Conservation (phyloP, 1,140 invertebrate genomes). For the Oedothorax gibbosus region DNA sequence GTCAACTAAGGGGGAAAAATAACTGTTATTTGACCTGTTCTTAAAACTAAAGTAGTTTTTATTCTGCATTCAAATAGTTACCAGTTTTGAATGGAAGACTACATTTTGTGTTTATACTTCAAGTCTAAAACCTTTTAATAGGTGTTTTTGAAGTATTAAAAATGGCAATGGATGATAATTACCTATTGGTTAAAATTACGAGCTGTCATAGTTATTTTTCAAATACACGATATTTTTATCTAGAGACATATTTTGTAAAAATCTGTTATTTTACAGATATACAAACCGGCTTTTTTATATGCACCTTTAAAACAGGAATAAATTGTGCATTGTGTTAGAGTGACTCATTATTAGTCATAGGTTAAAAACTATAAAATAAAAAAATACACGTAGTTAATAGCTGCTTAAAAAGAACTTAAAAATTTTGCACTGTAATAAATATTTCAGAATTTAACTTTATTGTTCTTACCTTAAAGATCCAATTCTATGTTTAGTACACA, state of each 20-base stretch:
- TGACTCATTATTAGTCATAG: background rate
- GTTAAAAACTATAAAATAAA: background rate
- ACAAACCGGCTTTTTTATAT: background rate
- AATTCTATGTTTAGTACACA: slow-evolving; percentile 52
- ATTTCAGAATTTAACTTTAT: slow-evolving; percentile 6
- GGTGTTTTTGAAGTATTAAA: too few relatives aligned
- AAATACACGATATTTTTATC: too few relatives aligned
- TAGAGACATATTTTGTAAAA: background rate
- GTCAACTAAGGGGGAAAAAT: background rate
- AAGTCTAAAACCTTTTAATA: too few relatives aligned
- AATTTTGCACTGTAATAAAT: background rate
- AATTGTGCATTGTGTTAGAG: background rate
- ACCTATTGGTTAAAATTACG: too few relatives aligned
- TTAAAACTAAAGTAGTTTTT: too few relatives aligned
- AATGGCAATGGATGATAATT: too few relatives aligned
- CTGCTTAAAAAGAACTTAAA: background rate
- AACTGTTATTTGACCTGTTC: too few relatives aligned
- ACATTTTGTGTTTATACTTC: too few relatives aligned
- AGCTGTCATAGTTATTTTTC: too few relatives aligned
- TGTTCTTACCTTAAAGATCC: slow-evolving; percentile 32
- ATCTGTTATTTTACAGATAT: background rate
- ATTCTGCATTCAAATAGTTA: too few relatives aligned
- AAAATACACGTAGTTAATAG: background rate
- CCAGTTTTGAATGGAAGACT: too few relatives aligned
- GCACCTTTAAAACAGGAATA: background rate